Base-by-base conservation (phyloP, 2,888 invertebrate species). In the Caenorhabditis imperialis region DNA sequence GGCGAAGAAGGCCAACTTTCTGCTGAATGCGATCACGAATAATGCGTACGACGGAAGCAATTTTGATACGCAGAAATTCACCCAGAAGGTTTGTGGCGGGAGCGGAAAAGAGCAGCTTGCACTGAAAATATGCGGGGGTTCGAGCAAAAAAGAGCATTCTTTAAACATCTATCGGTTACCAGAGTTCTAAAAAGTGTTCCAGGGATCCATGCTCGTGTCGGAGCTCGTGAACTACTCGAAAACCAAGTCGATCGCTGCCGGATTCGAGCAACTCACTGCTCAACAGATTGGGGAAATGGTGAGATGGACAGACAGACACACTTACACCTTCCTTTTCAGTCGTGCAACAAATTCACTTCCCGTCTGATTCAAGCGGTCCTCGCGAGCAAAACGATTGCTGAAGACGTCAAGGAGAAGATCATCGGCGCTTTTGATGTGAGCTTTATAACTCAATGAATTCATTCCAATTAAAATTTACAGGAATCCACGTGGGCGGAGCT, bases 1-100 rank as follows among this genome's bases (percentile, higher is more conserved):
- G 20, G 50, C 71, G 0, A 79, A 72, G 12, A 79, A 79, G 55
- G 51, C 47, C 4, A 35, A 77, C 16, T 81, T 82, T 22, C 42
- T 82, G 16, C 45, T 75, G 35, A 82, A 82, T 48, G 60, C 77
- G 16, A 48, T 82, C n/a, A 77, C 82, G 12, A 47, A 70, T 40
- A 82, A 82, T 47, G 27, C 12, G 7, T 77, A 61, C 20, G 65
- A 78, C 30, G 77, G 77, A 18, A 12, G 30, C 14, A 23, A 48
- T 27, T 61, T 73, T 12, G 74, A 78, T 22, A 14, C 63, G 1
- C 40, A 71, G 6, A 67, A 67, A 54, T 71, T 53, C 27, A 57
- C 72, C 22, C 50, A 60, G 8, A 71, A 75, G 42, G 77, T 75
- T n/a, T n/a, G 30, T 50, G 20, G 20, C 3, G 3, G 14, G 5